Conservation (phyloP, 2,888 invertebrate genomes). For the Trichacis sp. region DNA sequence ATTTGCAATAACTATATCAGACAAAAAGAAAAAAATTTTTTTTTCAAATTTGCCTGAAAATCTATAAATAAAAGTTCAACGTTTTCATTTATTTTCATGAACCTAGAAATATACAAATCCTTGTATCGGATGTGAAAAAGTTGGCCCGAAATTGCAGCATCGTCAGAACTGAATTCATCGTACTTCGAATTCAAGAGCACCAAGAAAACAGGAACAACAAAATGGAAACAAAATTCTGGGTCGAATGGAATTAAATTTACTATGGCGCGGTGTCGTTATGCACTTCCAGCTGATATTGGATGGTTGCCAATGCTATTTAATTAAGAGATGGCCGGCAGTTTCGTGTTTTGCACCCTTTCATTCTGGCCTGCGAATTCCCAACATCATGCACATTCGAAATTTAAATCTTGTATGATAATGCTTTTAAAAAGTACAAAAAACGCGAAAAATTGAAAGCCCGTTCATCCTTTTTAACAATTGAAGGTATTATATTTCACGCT, state of each 20-base stretch:
- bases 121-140: too few relatives aligned
- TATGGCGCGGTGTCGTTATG: background rate
- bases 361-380: background rate
- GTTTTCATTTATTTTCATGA: too few relatives aligned
- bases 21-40: too few relatives aligned
- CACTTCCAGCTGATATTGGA: constrained; percentile 9
- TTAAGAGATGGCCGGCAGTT: background rate
- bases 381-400: background rate
- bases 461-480: background rate
- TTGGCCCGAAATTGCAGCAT: too few relatives aligned
- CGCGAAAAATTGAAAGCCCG: background rate
- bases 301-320: constrained; percentile 8
- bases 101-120: too few relatives aligned
- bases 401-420: background rate
- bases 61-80: too few relatives aligned
- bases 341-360: constrained; percentile 1
- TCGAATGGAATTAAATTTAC: constrained; percentile 10
- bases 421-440: background rate
- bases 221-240: constrained; percentile 7
- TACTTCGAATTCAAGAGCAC: too few relatives aligned
- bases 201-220: background rate
- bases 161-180: too few relatives aligned
- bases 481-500: background rate
- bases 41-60: too few relatives aligned
- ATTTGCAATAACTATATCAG: too few relatives aligned